Percentiles rank a stretch among this genome's conserved stretches.
Evolutionary conservation across 2,797 vertebrate species (phyloP).

Genomic region (Ctenosaura bakeri): DNA sequence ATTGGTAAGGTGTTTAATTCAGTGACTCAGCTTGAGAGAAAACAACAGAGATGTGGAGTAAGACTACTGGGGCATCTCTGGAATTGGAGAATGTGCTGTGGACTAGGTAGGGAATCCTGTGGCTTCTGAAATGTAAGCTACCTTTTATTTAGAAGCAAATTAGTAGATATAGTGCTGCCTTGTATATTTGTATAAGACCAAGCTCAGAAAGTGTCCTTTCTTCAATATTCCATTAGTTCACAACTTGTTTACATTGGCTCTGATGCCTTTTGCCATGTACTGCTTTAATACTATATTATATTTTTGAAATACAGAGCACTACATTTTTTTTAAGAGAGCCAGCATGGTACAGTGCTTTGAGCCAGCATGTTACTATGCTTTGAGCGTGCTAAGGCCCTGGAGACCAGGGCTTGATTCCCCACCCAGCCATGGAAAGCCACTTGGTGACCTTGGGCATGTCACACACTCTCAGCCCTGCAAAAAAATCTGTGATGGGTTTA

Average conservation of each 20-base stretch:
- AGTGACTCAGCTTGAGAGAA: neutral
- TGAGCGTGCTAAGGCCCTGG: too few relatives aligned
- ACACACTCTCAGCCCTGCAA: too few relatives aligned
- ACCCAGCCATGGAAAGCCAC: too few relatives aligned
- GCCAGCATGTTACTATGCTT: too few relatives aligned
- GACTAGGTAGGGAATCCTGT: neutral
- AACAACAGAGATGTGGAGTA: neutral
- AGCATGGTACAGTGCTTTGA: too few relatives aligned
- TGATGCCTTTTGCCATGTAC: slow-evolving; percentile 57
- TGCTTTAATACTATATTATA: slow-evolving; percentile 54
- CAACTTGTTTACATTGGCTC: slow-evolving; percentile 65
- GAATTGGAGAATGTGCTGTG: neutral
- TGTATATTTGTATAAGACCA: slow-evolving; percentile 22
- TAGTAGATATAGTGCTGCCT: slow-evolving; percentile 36
- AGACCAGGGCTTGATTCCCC: too few relatives aligned
- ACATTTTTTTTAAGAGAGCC: slow-evolving; percentile 27
- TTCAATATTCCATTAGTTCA: slow-evolving; percentile 57
- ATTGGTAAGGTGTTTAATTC: neutral
- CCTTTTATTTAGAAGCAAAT: slow-evolving; percentile 6
- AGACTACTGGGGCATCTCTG: neutral
- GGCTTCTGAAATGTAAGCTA: neutral
- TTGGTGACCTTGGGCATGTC: too few relatives aligned
- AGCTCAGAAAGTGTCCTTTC: slow-evolving; percentile 65
- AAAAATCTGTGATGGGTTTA: too few relatives aligned
- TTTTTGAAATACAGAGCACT: slow-evolving; percentile 65